phyloP scores from a whole-genome alignment of 2,113 vertebrate genomes.

The Eurystomus gularis region DNA sequence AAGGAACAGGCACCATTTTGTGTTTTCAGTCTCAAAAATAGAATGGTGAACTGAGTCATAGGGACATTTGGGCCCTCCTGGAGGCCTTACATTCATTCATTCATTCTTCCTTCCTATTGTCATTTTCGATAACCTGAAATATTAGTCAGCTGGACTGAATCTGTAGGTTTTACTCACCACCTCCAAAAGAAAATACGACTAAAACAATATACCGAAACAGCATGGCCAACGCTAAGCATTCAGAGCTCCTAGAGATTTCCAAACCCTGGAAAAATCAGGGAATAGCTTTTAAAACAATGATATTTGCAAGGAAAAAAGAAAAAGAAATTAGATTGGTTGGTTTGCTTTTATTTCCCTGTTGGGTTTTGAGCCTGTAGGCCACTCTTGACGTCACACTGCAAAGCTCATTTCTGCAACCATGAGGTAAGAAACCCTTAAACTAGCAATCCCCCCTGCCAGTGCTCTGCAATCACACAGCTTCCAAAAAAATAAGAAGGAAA shows the following conservation, averaged over 20 bases:
- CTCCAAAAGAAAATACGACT: background rate
- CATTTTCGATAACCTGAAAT: background rate
- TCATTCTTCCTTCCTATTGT: background rate
- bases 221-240: background rate
- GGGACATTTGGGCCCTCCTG: background rate
- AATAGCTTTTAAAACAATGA: background rate
- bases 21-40: background rate
- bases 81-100: background rate
- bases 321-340: background rate
- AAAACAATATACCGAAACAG: background rate
- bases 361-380: background rate
- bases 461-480: background rate
- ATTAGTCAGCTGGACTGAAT: background rate
- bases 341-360: conserved; percentile 31
- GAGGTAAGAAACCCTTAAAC: conserved; percentile 3
- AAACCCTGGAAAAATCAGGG: background rate
- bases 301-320: background rate
- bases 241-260: background rate
- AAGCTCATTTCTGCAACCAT: background rate
- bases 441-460: background rate
- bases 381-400: background rate
- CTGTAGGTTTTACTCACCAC: background rate
- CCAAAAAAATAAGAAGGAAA: background rate
- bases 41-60: background rate
- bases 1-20: background rate